Base-by-base conservation (phyloP, 2,888 invertebrate genomes). In the Conchocele bisecta region DNA sequence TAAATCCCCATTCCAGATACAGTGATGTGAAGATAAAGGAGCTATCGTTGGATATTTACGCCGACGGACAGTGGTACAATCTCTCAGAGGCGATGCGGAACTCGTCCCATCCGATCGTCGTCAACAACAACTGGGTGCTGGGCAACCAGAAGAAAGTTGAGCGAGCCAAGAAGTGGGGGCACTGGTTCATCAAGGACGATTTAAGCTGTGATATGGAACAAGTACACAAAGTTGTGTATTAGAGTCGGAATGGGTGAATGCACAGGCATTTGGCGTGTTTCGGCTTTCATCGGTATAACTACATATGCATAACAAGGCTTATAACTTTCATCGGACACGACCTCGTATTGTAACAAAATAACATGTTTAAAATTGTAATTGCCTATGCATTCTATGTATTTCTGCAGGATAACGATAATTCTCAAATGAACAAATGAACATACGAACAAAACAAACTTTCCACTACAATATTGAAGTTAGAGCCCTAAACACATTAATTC, bases 31-130 rank as follows among this genome's bases (percentile, higher is more conserved):
- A 54, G 35, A 48, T 76, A 17, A 80, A 75, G 42, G 65, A 65
- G 29, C 61, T 86, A 46, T 68, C 84, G 7, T 33, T 73, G 4
- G 68, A 73, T 9, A 60, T 58, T 2, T 83, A 75, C 63, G 75
- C 83, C 7, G 86, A 86, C 70, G 86, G 86, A 5, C 79, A 82
- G 59, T 86, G 86, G 86, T 86, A 86, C 53, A 33, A 37, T 7
- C 20, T 69, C 50, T 50, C 68, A 17, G 69, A 74, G 17, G 54
- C 65, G 9, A 44, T 73, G 24, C 39, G 75, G 26, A 63, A 69
- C 24, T 9, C 37, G 1, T 64, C 67, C n/a, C 68, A 65, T 15
- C 83, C 83, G 0, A 39, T 79, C n/a, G 58, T 86, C 20, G 78
- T 86, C 37, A 82, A 84, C 66, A 84, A 84, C 64, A 84, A 86